Evolutionary conservation across 2,113 vertebrate genomes (phyloP).

Genomic region (Notarius quadriscutis): DNA sequence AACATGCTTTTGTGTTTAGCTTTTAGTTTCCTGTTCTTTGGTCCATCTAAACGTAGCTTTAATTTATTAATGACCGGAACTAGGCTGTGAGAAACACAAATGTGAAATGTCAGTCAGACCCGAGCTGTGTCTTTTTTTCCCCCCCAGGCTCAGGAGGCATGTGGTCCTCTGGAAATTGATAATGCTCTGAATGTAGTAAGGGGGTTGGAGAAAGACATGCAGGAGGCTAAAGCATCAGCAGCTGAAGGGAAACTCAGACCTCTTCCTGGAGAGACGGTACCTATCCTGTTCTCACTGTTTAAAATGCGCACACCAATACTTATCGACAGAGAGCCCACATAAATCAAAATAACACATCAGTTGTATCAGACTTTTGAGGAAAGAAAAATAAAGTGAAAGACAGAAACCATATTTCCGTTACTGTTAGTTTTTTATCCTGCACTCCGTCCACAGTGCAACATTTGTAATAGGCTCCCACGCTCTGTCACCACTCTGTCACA

Average conservation of each 20-base stretch:
- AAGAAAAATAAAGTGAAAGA: not conserved
- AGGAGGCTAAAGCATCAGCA: slow-evolving; percentile 89
- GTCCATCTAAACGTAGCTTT: not conserved
- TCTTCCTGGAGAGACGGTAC: slow-evolving; percentile 91
- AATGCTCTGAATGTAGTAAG: slow-evolving; percentile 87
- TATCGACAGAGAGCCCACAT: not conserved
- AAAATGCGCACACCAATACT: not conserved
- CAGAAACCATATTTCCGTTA: not conserved
- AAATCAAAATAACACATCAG: not conserved
- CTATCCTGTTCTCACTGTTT: slow-evolving; percentile 11
- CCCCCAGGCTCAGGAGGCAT: slow-evolving; percentile 91
- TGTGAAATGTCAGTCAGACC: not conserved
- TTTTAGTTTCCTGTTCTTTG: not conserved
- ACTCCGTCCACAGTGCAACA: not conserved
- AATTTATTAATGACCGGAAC: not conserved
- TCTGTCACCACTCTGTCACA: not conserved
- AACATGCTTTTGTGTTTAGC: not conserved
- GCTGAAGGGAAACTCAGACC: slow-evolving; percentile 87
- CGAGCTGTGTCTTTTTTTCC: not conserved
- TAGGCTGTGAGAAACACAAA: not conserved
- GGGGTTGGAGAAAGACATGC: slow-evolving; percentile 88
- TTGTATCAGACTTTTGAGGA: not conserved
- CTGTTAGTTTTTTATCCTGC: not conserved
- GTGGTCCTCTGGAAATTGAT: slow-evolving; percentile 94
- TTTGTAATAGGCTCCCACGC: slow-evolving; percentile 17